These are phyloP conservation scores for Zalophus californianus DNA, from an alignment of 2,797 vertebrate genomes.

Conservation along the genomic window DNA sequence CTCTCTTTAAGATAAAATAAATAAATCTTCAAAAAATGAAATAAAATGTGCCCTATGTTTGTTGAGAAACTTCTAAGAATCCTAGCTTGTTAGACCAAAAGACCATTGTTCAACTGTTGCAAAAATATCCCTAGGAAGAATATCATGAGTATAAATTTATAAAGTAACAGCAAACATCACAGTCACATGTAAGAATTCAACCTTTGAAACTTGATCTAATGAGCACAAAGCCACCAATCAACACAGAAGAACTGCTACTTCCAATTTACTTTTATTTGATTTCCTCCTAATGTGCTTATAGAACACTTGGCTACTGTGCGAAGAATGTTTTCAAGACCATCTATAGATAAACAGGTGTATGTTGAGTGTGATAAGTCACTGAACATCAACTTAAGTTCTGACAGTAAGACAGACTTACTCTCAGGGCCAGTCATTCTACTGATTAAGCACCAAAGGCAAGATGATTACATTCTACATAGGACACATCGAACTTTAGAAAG, in stretches of 20 bases:
- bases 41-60: neutral
- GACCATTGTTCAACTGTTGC: neutral
- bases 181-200: neutral
- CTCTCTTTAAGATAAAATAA: neutral
- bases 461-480: constrained; percentile 40
- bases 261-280: constrained; percentile 6
- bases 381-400: neutral
- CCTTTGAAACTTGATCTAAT: neutral
- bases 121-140: constrained; percentile 11
- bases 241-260: neutral
- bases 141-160: neutral
- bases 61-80: neutral
- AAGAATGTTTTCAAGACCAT: neutral
- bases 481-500: constrained; percentile 47
- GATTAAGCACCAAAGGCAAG: neutral
- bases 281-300: neutral
- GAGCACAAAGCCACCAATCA: neutral
- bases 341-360: neutral
- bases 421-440: neutral
- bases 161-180: neutral
- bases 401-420: constrained; percentile 46
- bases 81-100: neutral
- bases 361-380: neutral
- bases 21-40: neutral
- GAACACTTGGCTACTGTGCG: neutral